A percentile compares a stretch with the other conserved stretches of the same genome.
phyloP scores from a whole-genome alignment of 30 jellyfish, hydroid and myxozoan genomes.

The Sanderia malayensis region DNA sequence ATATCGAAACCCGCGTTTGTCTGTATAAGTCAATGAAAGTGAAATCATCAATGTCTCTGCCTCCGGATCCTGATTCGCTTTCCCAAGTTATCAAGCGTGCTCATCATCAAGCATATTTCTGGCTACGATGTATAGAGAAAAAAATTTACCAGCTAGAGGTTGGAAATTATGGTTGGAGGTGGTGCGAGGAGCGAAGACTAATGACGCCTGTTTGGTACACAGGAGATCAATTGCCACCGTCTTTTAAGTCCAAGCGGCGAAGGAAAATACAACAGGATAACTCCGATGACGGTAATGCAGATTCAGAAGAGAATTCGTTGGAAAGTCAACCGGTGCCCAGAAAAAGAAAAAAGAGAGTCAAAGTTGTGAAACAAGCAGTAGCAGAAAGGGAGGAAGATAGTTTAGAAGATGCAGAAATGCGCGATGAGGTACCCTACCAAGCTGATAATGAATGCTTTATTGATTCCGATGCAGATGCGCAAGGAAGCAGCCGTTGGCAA shows the following conservation, averaged over 20 bases:
- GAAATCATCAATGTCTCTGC: conserved; percentile 48
- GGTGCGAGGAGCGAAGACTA: conserved; percentile 32
- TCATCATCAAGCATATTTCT: conserved; percentile 46
- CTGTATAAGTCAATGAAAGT: conserved; percentile 45
- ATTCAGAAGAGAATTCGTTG: conserved; percentile 7
- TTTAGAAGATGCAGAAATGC: conserved; percentile 13
- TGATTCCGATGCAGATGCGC: conserved; percentile 15
- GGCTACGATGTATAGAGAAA: conserved; percentile 31
- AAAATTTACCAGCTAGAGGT: not conserved
- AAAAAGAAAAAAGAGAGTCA: conserved; percentile 12
- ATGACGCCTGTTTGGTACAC: conserved; percentile 52
- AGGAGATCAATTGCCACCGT: conserved; percentile 52
- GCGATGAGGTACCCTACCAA: conserved; percentile 11
- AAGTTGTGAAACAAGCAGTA: conserved; percentile 9
- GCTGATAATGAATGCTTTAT: conserved; percentile 11
- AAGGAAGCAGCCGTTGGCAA: conserved; percentile 13
- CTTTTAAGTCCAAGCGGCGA: conserved; percentile 24
- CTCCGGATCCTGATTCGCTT: conserved; percentile 63
- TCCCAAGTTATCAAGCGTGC: conserved; percentile 56
- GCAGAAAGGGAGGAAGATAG: conserved; percentile 13
- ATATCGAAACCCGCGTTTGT: conserved; percentile 50
- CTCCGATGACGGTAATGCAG: conserved; percentile 15
- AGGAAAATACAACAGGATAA: conserved; percentile 9
- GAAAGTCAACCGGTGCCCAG: conserved; percentile 21
- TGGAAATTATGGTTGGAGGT: conserved; percentile 43